Conservation (phyloP, 2,797 vertebrate species). For the Argya squamiceps region DNA sequence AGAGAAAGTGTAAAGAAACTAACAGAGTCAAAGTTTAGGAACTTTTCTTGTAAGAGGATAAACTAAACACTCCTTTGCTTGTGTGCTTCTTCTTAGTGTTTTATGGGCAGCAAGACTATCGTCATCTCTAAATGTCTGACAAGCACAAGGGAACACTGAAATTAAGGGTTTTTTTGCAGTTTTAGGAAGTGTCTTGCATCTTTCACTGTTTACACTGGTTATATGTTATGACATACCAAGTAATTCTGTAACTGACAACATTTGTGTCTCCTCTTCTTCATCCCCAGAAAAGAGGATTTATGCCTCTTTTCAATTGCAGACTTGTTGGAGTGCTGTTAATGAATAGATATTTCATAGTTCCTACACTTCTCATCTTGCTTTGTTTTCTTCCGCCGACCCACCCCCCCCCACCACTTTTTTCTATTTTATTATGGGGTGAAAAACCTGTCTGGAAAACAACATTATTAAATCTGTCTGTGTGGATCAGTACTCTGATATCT, state of each 20-base stretch:
- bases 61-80: background rate
- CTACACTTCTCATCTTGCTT: background rate
- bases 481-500: background rate
- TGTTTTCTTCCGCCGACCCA: background rate
- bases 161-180: background rate
- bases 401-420: rapidly evolving
- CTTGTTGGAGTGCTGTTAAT: background rate
- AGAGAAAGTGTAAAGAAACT: background rate
- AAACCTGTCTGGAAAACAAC: background rate
- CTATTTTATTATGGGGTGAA: background rate
- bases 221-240: background rate
- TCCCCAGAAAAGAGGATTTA: background rate
- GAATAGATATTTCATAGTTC: background rate
- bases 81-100: background rate
- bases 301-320: background rate
- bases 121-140: background rate
- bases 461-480: background rate
- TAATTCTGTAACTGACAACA: background rate
- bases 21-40: background rate
- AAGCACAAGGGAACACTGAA: background rate
- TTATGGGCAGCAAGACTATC: background rate
- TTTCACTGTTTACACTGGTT: background rate
- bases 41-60: background rate
- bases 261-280: background rate
- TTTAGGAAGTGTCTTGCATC: background rate